Conservation (phyloP, 2,113 vertebrate genomes). For the Bombycilla garrulus region DNA sequence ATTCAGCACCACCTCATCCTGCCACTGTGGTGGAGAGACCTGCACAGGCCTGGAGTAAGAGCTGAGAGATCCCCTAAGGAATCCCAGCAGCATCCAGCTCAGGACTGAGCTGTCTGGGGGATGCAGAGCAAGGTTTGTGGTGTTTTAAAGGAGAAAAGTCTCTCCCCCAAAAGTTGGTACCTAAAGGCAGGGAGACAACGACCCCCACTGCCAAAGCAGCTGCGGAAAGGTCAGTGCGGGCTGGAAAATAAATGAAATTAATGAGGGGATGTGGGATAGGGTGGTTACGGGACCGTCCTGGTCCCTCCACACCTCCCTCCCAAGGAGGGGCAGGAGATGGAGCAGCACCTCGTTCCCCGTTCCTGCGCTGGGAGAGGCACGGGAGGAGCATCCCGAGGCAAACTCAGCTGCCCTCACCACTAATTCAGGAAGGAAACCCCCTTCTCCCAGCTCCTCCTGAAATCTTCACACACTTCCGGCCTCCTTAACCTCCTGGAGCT, state of each 20-base stretch:
- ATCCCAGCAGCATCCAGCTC: not conserved
- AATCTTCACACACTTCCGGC: not conserved
- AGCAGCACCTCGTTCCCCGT: not conserved
- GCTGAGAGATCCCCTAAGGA: not conserved
- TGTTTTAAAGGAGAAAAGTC: not conserved
- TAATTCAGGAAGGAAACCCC: not conserved
- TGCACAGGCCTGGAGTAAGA: not conserved
- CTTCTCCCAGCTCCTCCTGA: not conserved
- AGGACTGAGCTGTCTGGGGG: fast-evolving
- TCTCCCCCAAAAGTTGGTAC: not conserved
- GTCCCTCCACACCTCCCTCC: not conserved
- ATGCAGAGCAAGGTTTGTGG: not conserved
- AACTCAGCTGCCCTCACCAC: not conserved
- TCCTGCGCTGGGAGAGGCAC: fast-evolving
- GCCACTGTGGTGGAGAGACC: not conserved
- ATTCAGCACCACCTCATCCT: not conserved
- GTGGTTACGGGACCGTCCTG: not conserved
- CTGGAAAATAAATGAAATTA: not conserved
- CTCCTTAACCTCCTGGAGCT: not conserved
- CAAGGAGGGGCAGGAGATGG: not conserved
- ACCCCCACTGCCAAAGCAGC: not conserved
- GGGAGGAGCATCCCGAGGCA: fast-evolving
- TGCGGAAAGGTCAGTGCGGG: not conserved
- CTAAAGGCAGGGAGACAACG: fast-evolving
- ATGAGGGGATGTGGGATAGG: not conserved